Percentiles rank a stretch among this genome's conserved stretches.
phyloP scores from a whole-genome alignment of 64 coral and sea anemone genomes.

The Pachyseris speciosa region DNA sequence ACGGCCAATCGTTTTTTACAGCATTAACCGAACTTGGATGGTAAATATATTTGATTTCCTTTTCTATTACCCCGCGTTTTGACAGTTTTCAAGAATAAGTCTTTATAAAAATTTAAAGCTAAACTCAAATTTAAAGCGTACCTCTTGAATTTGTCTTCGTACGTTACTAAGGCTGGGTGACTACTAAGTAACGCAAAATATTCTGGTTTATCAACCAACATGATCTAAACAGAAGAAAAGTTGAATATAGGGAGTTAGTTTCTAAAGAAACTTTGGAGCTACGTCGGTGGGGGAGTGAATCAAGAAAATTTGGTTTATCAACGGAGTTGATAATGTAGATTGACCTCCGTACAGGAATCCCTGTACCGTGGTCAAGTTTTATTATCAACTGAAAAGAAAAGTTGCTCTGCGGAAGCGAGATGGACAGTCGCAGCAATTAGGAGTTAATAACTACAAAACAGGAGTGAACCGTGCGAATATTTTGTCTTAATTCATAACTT shows the following conservation, averaged over 20 bases:
- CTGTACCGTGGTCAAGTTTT: too few species aligned
- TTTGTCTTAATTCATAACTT: not conserved
- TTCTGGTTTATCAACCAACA: not conserved
- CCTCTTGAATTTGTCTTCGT: not conserved
- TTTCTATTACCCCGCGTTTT: not conserved
- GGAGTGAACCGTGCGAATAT: not conserved
- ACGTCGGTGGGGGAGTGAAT: too few species aligned
- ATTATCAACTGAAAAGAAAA: too few species aligned
- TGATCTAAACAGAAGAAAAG: not conserved
- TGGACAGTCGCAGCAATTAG: not conserved
- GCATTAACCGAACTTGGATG: not conserved
- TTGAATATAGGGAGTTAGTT: too few species aligned
- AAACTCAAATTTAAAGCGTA: too few species aligned
- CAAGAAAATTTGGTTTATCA: too few species aligned
- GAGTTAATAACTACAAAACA: not conserved
- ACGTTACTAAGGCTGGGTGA: not conserved
- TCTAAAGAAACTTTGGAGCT: too few species aligned
- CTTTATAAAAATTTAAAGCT: not conserved
- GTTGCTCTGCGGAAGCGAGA: not conserved
- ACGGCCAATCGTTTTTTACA: not conserved
- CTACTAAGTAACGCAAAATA: not conserved
- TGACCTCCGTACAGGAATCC: too few species aligned
- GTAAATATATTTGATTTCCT: not conserved
- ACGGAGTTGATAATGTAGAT: too few species aligned
- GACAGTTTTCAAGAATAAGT: not conserved